Evolutionary conservation across 2,888 invertebrate genomes (phyloP), one percentile per base, ranked within the genome.

Genomic region (Andrena chrysosceles): DNA sequence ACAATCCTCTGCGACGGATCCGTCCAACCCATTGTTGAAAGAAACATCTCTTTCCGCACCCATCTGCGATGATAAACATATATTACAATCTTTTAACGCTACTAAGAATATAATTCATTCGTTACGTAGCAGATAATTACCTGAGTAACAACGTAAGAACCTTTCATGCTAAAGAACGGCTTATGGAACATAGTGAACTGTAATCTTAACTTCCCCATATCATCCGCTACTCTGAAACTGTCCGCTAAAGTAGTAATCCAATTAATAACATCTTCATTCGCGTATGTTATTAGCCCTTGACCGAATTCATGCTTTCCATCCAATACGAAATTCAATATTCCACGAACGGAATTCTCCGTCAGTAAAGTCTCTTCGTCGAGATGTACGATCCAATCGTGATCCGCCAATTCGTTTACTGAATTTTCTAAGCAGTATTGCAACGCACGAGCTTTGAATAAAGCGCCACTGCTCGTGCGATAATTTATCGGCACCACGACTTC

Each of bases 1-100:
- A 93, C 99, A 99, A 94, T 99, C 99, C 94, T 99, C 99, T 26
- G 99, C 99, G n/a, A 99, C 97, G 0, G 99, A 99, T 26, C 99
- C 99, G 94, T 99, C 99, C 84, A 98, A 95, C 20, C 99, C 99
- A 94, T 99, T 99, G 94, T 99, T 99, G 94, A 98, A 99, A 0
- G 98, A 98, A 0, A 99, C 99, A 87, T 96, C 96, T 87, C 97
- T 96, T 94, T 99, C 99, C n/a, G 98, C 98, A 90, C 96, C 96
- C 85, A 98, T 97, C 98, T 98, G 48, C 13, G 77, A 72, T 2
- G 23, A 69, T 23, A 20, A 54, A 26, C 16, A 49, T 52, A 3
- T 59, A 23, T 42, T 29, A 33, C 20, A n/a, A 31, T 4, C 66
- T 6, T 31, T 23, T 1, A 42, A 20, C 26, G 23, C 16, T 13